Base-by-base conservation (phyloP, 2,888 invertebrate species). In the Elmis aenea region DNA sequence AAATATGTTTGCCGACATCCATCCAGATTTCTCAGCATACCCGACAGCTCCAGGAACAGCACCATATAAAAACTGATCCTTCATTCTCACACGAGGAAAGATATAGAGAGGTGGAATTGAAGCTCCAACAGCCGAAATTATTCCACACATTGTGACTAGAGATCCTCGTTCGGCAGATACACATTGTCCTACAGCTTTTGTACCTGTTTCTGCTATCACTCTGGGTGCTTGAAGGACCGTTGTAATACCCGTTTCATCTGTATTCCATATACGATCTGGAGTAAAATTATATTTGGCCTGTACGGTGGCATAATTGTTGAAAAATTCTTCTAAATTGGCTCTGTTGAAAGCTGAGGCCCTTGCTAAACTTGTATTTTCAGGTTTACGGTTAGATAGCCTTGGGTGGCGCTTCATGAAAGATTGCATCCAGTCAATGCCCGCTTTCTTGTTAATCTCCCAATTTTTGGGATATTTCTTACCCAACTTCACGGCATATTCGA, bases 201-300 rank as follows among this genome's bases (percentile, higher is more conserved):
- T 12, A 13, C 28, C 35, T 13, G 31, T 33, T 14, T 26, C 24
- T 27, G 38, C 27, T 5, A 38, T 20, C n/a, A 38, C 15, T 38
- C 25, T 33, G 15, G 28, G 18, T 16, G 28, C 22, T 31, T 31
- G 23, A 10, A 48, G 20, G 15, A 49, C 45, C 22, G 37, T 43
- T 28, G 33, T 29, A 6, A 38, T 33, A 21, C 43, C 35, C 11
- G 24, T 58, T 41, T 61, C 57, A 32, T 60, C 57, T 2, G 52
- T 27, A 38, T 55, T 50, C 18, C 18, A 18, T 18, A 18, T 18
- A 5, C 18, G 18, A 15, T 26, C 11, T 15, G 33, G 20, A 12
- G 25, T 12, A 33, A 33, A 33, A 16, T 16, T 25, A 13, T 33
- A 25, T 33, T 33, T 25, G 12, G 25, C 18, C 15, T 25, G 33